Conservation (phyloP, 2,888 invertebrate genomes). For the Drosophila sordidula region DNA sequence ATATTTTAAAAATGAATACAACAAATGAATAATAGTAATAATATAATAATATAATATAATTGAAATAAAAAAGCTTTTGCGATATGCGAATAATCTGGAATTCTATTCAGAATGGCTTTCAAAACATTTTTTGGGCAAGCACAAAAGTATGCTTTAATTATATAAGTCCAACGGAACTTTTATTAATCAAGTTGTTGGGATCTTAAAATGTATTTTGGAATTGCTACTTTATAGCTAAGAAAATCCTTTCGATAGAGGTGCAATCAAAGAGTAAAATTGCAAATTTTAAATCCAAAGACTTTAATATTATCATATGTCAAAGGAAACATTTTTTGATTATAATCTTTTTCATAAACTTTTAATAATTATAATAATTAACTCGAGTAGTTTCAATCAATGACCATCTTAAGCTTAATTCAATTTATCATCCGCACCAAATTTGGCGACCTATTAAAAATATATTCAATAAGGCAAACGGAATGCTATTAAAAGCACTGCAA, state of each 20-base stretch:
- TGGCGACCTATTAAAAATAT: slow-evolving; percentile 48
- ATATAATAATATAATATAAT: no score
- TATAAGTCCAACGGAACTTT: no score
- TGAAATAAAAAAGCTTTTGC: no score
- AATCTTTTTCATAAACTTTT: slow-evolving; percentile 14
- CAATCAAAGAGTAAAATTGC: no score
- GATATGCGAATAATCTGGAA: background rate
- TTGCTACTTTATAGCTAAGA: no score
- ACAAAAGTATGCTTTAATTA: background rate
- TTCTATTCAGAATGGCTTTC: no score
- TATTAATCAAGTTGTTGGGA: no score
- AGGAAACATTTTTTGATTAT: slow-evolving; percentile 7
- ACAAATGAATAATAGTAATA: no score
- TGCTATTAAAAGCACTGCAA: slow-evolving; percentile 48
- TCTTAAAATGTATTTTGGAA: no score
- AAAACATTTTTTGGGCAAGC: background rate
- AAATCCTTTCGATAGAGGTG: no score
- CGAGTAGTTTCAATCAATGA: slow-evolving; percentile 16
- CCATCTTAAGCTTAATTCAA: slow-evolving; percentile 63
- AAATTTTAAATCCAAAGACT: background rate
- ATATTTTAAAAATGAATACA: no score
- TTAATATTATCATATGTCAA: background rate
- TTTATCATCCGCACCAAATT: slow-evolving; percentile 69
- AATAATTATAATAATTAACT: slow-evolving; percentile 31
- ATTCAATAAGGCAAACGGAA: slow-evolving; percentile 49